Evolutionary conservation across 2,113 vertebrate species (phyloP).

Genomic region (Cavia aperea): DNA sequence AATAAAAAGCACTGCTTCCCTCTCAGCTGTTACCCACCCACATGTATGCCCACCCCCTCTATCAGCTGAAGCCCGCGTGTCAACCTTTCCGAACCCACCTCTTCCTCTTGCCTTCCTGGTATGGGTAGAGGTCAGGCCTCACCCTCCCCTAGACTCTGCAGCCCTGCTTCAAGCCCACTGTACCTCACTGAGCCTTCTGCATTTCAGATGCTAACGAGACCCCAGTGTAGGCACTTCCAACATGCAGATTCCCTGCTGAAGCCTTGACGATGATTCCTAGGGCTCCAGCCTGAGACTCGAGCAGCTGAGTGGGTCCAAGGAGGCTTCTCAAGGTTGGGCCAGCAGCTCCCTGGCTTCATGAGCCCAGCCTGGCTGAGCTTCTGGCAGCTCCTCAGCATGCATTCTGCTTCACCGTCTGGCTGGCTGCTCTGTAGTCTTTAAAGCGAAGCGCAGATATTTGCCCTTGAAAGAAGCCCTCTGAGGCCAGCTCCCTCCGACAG

Average conservation of each 20-base stretch:
- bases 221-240: background rate
- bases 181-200: background rate
- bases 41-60: background rate
- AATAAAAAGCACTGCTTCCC: background rate
- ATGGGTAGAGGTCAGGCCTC: background rate
- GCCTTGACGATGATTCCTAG: background rate
- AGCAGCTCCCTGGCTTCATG: background rate
- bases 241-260: background rate
- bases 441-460: conserved; percentile 19
- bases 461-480: background rate
- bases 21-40: accelerated
- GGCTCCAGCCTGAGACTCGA: background rate
- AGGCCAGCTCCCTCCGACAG: background rate
- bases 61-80: background rate
- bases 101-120: background rate
- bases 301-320: background rate
- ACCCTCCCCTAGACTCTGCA: background rate
- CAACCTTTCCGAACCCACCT: background rate
- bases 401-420: background rate
- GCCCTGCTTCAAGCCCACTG: accelerated
- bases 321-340: background rate
- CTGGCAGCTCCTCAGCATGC: background rate
- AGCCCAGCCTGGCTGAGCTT: background rate
- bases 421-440: background rate
- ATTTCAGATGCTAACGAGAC: background rate